Base-by-base conservation (phyloP, 2,797 vertebrate species). In the Pseudochirops corinnae region DNA sequence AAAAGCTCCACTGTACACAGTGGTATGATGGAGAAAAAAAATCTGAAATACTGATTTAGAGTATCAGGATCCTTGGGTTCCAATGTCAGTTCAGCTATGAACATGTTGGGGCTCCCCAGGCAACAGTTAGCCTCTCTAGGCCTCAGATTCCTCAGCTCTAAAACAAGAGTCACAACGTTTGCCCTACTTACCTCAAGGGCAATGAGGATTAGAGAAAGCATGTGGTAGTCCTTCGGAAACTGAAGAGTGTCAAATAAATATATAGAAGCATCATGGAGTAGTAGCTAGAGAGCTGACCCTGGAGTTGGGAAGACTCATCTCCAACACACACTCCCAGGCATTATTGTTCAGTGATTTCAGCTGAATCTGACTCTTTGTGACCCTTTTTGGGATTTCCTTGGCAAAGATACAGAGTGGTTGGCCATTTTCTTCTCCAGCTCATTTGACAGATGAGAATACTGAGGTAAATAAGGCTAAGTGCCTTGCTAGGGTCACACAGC, bases 391-490 rank as follows among this genome's bases (percentile, higher is more conserved):
- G 1, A 28, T 57, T 57, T 57, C 10, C 56, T 57, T 57, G 56
- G 56, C 56, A 57, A 56, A 57, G 24, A 57, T 57, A 57, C 7
- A 9, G 28, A 58, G 0, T 58, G 57, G 9, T 58, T 58, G 29
- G 57, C 10, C 57, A 58, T 58, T 58, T 58, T 28, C 26, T 29
- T 58, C 28, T 58, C 28, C 57, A 58, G 57, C 53, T 95, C 39
- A 90, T 55, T 96, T 96, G 56, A 46, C 57, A 28, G 56, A 57
- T 92, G 21, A 14, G 57, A 46, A 31, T 90, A 29, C 57, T 46
- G 12, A 94, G 91, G 90, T 91, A 92, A 60, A 92, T 31, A 92
- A 50, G 67, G 50, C 29, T 92, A 58, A 58, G 28, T 58, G 57
- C 2, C 28, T 58, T 58, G 62, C 58, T 58, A 58, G 94, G 94